These are phyloP conservation scores for Engystomops pustulosus DNA, from an alignment of 2,113 vertebrate species.

Conservation along the genomic window DNA sequence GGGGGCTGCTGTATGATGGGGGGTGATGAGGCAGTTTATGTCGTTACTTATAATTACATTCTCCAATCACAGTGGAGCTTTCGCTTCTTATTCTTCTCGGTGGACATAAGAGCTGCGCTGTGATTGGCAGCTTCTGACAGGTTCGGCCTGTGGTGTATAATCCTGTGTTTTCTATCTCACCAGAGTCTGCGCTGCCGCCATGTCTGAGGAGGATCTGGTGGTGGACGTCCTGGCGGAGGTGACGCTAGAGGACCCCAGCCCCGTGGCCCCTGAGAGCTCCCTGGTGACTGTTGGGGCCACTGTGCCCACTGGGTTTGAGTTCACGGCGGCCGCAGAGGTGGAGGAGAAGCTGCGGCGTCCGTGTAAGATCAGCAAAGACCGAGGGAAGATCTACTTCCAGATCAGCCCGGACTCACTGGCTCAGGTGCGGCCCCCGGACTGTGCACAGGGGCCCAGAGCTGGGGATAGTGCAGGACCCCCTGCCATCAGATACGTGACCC, in stretches of 20 bases:
- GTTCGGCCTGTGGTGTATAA: neutral
- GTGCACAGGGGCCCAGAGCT: too few relatives aligned
- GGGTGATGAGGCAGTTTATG: neutral
- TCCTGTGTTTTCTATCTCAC: neutral
- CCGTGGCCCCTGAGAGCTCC: slow-evolving; percentile 56
- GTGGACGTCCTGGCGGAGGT: slow-evolving; percentile 58
- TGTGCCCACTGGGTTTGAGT: slow-evolving; percentile 93
- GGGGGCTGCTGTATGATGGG: neutral
- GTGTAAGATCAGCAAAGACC: slow-evolving; percentile 86
- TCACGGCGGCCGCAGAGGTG: slow-evolving; percentile 90
- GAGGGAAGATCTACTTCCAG: slow-evolving; percentile 93
- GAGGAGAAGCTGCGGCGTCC: slow-evolving; percentile 86
- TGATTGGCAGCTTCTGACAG: neutral
- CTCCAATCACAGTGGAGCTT: neutral
- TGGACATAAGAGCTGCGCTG: neutral
- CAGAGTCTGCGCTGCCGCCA: slow-evolving; percentile 35
- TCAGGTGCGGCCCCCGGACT: slow-evolving; percentile 73
- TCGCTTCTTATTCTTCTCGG: neutral
- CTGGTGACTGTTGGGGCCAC: slow-evolving; percentile 87
- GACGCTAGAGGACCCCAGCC: slow-evolving; percentile 56
- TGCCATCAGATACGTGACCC: too few relatives aligned
- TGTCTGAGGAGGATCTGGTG: slow-evolving; percentile 63
- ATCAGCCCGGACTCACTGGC: slow-evolving; percentile 80
- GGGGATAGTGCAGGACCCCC: too few relatives aligned
- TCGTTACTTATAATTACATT: too few relatives aligned